These are phyloP conservation scores for Euura lappo DNA, from an alignment of 1,140 invertebrate genomes.

Conservation along the genomic window DNA sequence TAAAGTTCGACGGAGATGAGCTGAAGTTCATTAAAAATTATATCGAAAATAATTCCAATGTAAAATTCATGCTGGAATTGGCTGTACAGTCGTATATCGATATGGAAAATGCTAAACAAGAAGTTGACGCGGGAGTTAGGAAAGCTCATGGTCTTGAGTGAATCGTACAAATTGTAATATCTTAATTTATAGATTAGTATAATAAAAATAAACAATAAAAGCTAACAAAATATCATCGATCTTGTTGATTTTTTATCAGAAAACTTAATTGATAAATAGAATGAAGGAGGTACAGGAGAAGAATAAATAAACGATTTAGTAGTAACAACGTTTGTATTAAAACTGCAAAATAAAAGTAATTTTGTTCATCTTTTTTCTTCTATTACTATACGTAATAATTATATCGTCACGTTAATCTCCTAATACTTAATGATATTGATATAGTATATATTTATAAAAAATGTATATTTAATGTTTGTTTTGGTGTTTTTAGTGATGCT, in stretches of 20 bases:
- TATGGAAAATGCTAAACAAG: constrained; percentile 61
- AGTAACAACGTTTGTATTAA: constrained; percentile 5
- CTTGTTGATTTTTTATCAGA: neutral
- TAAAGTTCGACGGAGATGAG: constrained; percentile 42
- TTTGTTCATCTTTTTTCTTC: neutral
- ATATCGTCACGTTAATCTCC: neutral
- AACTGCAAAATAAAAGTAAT: constrained; percentile 2
- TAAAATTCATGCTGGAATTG: constrained; percentile 67
- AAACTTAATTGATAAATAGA: neutral
- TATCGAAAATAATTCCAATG: constrained; percentile 65
- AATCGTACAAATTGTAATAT: neutral
- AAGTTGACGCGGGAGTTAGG: constrained; percentile 66
- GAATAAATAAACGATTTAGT: neutral
- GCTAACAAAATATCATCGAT: neutral
- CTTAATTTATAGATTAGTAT: neutral
- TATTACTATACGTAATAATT: neutral
- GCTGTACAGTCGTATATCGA: constrained; percentile 72
- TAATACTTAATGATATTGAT: neutral
- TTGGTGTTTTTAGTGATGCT: neutral
- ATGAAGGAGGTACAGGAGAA: neutral
- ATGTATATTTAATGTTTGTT: neutral
- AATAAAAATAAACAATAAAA: neutral
- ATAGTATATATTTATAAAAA: too few species aligned
- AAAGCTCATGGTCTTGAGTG: constrained; percentile 64
- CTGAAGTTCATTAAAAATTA: constrained; percentile 67